Evolutionary conservation across 92 coral and sea anemone species (phyloP).

Genomic region (Zoanthus sociatus): DNA sequence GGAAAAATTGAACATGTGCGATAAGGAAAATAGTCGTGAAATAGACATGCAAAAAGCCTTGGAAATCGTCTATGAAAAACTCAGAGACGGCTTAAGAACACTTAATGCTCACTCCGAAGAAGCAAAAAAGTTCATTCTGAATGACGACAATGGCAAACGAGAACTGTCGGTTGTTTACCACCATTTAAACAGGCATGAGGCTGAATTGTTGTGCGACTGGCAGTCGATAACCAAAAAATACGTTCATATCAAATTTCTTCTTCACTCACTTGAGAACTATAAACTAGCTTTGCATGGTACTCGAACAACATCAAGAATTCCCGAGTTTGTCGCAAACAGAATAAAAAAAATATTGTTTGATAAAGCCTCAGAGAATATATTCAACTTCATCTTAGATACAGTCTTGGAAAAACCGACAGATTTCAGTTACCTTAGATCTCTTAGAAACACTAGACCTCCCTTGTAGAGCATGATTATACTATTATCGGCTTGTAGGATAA

Average conservation of each 20-base stretch:
- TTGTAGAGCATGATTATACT: not conserved
- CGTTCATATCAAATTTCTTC: conserved; percentile 22
- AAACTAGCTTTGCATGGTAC: not conserved
- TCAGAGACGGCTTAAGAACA: not conserved
- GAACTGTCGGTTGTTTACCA: conserved; percentile 23
- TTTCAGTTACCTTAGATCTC: not conserved
- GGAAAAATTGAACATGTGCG: not conserved
- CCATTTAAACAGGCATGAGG: conserved; percentile 4
- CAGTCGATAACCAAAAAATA: conserved; percentile 15
- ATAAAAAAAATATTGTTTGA: not conserved
- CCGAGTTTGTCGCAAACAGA: not conserved
- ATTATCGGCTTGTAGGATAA: too few species aligned
- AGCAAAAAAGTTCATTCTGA: conserved; percentile 6
- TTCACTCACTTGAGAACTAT: conserved; percentile 8
- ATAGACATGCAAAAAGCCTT: not conserved
- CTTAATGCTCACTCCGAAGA: conserved; percentile 14
- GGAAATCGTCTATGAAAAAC: not conserved
- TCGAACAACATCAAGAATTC: not conserved
- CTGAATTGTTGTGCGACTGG: conserved; percentile 17
- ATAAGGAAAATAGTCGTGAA: not conserved
- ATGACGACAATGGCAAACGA: not conserved
- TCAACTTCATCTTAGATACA: not conserved
- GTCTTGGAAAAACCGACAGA: not conserved
- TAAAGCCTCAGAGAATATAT: conserved; percentile 2
- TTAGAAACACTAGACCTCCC: conserved; percentile 2